phyloP scores from a whole-genome alignment of 2,113 vertebrate species.

The Eurypyga helias region DNA sequence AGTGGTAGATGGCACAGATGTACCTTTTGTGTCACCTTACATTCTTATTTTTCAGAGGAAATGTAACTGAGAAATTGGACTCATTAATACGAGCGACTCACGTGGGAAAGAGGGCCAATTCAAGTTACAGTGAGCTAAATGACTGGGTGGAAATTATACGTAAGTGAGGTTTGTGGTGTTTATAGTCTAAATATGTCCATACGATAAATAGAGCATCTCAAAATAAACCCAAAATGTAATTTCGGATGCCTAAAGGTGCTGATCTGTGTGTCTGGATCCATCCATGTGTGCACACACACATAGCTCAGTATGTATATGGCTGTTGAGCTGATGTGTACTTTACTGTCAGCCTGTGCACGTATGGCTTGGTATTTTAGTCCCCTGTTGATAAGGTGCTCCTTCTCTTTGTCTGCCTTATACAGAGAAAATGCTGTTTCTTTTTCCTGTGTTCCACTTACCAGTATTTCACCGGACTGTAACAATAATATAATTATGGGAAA shows the following conservation, averaged over 20 bases:
- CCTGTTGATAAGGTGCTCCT: not conserved
- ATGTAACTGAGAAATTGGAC: constrained; percentile 70
- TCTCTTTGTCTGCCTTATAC: not conserved
- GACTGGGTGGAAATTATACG: constrained; percentile 88
- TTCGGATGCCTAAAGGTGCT: not conserved
- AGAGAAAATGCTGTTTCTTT: not conserved
- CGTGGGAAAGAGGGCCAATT: constrained; percentile 82
- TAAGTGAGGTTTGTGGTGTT: constrained; percentile 74
- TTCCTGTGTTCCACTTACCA: not conserved
- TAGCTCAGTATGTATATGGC: accelerated
- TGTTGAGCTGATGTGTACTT: not conserved
- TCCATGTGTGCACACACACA: accelerated
- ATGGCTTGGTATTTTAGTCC: not conserved
- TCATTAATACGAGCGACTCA: constrained; percentile 78
- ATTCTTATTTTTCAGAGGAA: constrained; percentile 75
- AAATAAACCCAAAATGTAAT: not conserved
- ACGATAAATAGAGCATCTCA: not conserved
- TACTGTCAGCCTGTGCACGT: not conserved
- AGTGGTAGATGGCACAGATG: not conserved
- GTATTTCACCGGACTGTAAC: not conserved
- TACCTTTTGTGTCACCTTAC: not conserved
- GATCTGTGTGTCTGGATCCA: not conserved
- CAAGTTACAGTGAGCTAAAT: constrained; percentile 59
- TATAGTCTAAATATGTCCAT: not conserved
- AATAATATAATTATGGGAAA: not conserved